Evolutionary conservation across 1,140 invertebrate species (phyloP), one percentile per base, ranked within the genome.

Genomic region (Pseudomyrmex cubaensis): DNA sequence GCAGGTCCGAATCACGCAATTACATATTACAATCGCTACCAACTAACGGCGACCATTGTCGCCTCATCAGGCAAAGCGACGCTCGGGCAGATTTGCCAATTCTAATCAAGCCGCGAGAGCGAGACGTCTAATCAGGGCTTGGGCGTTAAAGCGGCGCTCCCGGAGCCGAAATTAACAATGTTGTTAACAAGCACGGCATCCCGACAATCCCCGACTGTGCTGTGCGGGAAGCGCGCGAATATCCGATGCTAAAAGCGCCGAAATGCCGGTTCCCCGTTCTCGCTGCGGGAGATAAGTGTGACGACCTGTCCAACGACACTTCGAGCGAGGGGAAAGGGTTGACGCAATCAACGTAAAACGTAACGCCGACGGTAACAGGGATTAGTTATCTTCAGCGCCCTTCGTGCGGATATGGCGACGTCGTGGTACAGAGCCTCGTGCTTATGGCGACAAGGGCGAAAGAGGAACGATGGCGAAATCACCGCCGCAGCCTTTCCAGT

Each of bases 261-360:
- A 48, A 73, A 78, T 83, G 48, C 59, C 69, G 54, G 61, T 35
- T 35, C 62, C 85, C 66, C 76, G 54, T 7, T 35, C 75, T 35
- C 87, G 82, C 86, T 80, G 83, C 20, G 88, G 88, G 88, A 94
- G 93, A 94, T 94, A 94, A 94, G 93, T 94, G 92, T 93, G 93
- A 93, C 93, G 93, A 93, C 92, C 93, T 93, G 93, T 94, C 93
- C 93, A 93, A 94, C 92, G 93, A 92, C 90, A 85, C 83, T 78
- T 35, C 73, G 74, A 88, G 54, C 62, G 74, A 69, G 76, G 61
- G 84, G 93, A 83, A 93, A 93, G 92, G 92, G 93, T 93, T 93
- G 91, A 92, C 92, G 92, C 91, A 93, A 94, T 94, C 92, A 93
- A 93, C 93, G 92, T 93, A 93, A 94, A 94, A 93, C 92, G 92